Evolutionary conservation across 2,888 invertebrate species (phyloP).

Genomic region (Leptothorax acervorum): DNA sequence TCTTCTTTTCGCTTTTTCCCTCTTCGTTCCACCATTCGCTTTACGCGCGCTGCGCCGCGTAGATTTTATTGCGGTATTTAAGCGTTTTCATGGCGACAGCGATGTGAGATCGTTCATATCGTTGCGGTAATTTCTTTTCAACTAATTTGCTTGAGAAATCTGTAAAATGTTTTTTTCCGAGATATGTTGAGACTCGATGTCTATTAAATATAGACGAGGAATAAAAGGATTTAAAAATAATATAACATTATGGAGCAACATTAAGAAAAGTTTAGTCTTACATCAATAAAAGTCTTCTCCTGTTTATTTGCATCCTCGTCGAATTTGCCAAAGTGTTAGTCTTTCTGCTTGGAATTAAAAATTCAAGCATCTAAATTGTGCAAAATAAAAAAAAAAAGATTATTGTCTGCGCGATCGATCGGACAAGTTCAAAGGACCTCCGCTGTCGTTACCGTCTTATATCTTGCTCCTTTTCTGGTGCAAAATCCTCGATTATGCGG

Average conservation of each 20-base stretch:
- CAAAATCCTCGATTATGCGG: conserved; percentile 56
- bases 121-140: background rate
- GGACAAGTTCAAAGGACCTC: background rate
- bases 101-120: conserved; percentile 3
- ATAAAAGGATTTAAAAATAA: background rate
- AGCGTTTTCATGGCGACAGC: conserved; percentile 51
- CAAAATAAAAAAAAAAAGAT: background rate
- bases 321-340: background rate
- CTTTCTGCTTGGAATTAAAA: background rate
- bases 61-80: conserved; percentile 78
- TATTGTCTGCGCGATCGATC: background rate
- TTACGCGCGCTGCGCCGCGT: conserved; percentile 52
- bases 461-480: conserved; percentile 20
- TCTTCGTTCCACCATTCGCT: conserved; percentile 23
- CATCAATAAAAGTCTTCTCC: background rate
- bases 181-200: background rate
- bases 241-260: background rate
- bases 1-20: conserved; percentile 38
- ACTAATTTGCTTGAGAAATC: conserved; percentile 3
- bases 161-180: background rate
- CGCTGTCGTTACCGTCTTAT: background rate
- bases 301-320: too few relatives aligned
- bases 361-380: background rate
- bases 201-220: background rate
- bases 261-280: background rate